phyloP scores from a whole-genome alignment of 2,113 vertebrate species.

The Mormyrus iriodes region DNA sequence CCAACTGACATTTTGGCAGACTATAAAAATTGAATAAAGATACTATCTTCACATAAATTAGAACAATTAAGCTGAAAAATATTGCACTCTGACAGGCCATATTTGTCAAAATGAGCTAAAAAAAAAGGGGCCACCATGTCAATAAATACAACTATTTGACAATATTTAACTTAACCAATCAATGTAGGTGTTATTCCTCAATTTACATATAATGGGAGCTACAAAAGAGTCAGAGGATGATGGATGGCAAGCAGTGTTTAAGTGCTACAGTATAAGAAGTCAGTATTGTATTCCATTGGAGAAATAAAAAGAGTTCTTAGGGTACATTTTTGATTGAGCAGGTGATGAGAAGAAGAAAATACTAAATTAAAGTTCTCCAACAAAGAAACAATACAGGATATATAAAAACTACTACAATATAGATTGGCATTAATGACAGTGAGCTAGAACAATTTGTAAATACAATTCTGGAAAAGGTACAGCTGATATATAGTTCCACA shows the following conservation, averaged over 20 bases:
- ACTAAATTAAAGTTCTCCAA: constrained; percentile 19
- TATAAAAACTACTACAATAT: not conserved
- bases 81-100: not conserved
- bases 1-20: not conserved
- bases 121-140: not conserved
- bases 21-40: not conserved
- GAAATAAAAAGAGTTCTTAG: constrained; percentile 12
- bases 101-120: not conserved
- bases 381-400: constrained; percentile 15
- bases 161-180: not conserved
- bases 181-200: not conserved
- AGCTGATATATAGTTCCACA: not conserved
- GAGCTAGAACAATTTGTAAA: not conserved
- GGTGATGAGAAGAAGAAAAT: constrained; percentile 12
- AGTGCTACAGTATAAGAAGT: not conserved
- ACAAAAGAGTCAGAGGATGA: not conserved
- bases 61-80: not conserved
- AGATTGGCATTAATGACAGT: not conserved
- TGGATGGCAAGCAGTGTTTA: not conserved
- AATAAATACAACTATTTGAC: not conserved
- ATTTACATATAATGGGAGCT: not conserved
- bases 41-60: not conserved
- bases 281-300: not conserved
- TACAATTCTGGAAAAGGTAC: not conserved
- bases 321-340: not conserved